Percentiles rank a stretch among this genome's conserved stretches.
Evolutionary conservation across 2,797 vertebrate genomes (phyloP).

Genomic region (Pempheris klunzingeri): DNA sequence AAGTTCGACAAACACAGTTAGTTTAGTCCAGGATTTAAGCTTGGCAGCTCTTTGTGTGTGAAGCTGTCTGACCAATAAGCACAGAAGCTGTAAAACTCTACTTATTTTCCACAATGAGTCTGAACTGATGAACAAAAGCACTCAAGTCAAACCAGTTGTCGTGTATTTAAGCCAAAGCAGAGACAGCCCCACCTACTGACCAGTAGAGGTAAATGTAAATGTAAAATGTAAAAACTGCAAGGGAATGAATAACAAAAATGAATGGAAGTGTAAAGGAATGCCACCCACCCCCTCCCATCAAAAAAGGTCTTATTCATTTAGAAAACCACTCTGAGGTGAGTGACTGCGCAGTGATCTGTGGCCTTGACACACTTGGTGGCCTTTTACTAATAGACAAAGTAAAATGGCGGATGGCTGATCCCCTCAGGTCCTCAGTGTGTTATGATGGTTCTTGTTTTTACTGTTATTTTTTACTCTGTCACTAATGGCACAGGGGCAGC

Average conservation of each 20-base stretch:
- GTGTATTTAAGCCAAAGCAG: background rate
- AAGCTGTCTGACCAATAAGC: no score
- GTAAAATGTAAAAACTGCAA: no score
- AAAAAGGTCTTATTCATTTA: background rate
- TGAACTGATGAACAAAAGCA: background rate
- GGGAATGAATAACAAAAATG: slow-evolving; percentile 13
- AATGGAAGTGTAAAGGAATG: background rate
- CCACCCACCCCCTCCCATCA: no score
- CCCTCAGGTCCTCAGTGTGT: slow-evolving; percentile 21
- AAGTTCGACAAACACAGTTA: background rate
- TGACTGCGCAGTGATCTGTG: background rate
- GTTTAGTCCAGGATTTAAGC: background rate
- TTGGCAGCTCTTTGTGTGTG: background rate
- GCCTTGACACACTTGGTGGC: slow-evolving; percentile 4
- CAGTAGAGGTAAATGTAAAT: background rate
- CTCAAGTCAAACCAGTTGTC: background rate
- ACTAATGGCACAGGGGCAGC: slow-evolving; percentile 56
- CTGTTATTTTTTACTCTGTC: slow-evolving; percentile 70
- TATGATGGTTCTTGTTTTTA: slow-evolving; percentile 36
- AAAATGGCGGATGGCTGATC: slow-evolving; percentile 1
- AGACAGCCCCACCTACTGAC: slow-evolving; percentile 46
- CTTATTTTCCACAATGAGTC: background rate
- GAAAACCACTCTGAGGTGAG: background rate
- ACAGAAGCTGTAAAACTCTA: background rate
- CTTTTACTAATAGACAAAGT: slow-evolving; percentile 28